These are phyloP conservation scores for Myrmophylax atrothorax DNA, from an alignment of 2,113 vertebrate species.

Conservation along the genomic window DNA sequence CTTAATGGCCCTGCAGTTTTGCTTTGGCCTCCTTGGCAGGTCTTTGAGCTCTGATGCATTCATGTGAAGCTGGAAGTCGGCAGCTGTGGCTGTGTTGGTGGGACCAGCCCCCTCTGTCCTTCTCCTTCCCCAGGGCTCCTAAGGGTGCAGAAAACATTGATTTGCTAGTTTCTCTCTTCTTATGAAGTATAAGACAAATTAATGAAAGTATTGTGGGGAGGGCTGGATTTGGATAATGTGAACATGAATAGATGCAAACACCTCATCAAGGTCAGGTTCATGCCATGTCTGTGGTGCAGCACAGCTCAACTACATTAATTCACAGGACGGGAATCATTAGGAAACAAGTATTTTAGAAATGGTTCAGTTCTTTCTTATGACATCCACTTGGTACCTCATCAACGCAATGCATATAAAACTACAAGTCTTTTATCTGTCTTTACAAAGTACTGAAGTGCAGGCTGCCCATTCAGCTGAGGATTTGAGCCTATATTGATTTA, in stretches of 20 bases:
- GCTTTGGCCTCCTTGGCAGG: not conserved
- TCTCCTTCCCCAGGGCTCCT: rapidly evolving
- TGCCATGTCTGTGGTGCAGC: rapidly evolving
- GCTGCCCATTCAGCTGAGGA: not conserved
- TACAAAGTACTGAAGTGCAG: not conserved
- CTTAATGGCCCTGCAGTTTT: not conserved
- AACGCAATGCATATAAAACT: not conserved
- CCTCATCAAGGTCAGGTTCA: rapidly evolving
- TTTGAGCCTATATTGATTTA: not conserved
- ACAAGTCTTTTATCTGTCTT: not conserved
- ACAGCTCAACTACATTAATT: not conserved
- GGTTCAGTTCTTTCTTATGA: not conserved
- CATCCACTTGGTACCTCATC: not conserved
- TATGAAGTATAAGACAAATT: not conserved
- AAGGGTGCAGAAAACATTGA: not conserved
- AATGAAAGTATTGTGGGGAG: not conserved
- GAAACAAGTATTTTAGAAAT: not conserved
- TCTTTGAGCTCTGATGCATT: not conserved
- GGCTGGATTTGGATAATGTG: not conserved
- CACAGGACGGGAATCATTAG: not conserved
- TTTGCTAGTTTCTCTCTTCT: not conserved
- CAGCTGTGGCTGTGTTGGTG: not conserved
- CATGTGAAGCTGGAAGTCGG: not conserved
- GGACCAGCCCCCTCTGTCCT: not conserved
- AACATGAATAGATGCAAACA: rapidly evolving